Percentiles rank a stretch among this genome's conserved stretches.
Evolutionary conservation across 2,888 invertebrate species (phyloP).

Genomic region (Catocala sponsa): DNA sequence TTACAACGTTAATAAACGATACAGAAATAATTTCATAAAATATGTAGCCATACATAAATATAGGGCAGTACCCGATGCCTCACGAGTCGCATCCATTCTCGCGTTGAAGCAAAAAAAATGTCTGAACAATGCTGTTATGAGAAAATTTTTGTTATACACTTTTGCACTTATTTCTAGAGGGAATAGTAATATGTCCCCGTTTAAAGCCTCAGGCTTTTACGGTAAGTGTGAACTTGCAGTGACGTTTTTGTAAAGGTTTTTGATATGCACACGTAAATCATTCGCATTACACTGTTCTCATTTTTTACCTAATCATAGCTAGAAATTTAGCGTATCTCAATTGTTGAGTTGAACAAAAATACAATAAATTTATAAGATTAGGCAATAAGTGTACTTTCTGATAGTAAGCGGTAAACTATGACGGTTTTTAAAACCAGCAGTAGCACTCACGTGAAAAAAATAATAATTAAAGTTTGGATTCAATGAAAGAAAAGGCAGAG

Average conservation of each 20-base stretch:
- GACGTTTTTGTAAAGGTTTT: constrained; percentile 4
- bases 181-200: constrained; percentile 17
- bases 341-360: too few relatives aligned
- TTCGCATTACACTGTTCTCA: background rate
- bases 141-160: constrained; percentile 25
- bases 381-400: too few relatives aligned
- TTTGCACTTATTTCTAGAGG: constrained; percentile 21
- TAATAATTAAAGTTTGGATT: too few relatives aligned
- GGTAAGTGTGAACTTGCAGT: constrained; percentile 12
- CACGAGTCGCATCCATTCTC: constrained; percentile 27
- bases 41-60: background rate
- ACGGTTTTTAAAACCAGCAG: too few relatives aligned
- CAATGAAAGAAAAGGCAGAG: too few relatives aligned
- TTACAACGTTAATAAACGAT: too few relatives aligned
- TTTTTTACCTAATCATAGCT: too few relatives aligned
- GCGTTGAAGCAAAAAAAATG: constrained; percentile 22
- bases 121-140: constrained; percentile 23
- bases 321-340: too few relatives aligned
- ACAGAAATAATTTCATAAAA: background rate
- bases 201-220: constrained; percentile 14
- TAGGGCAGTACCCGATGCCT: constrained; percentile 9
- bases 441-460: too few relatives aligned
- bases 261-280: background rate
- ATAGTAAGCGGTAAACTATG: too few relatives aligned
- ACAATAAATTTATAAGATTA: too few relatives aligned